Evolutionary conservation across 2,113 vertebrate species (phyloP).

Genomic region (Sarotherodon lohbergeri): DNA sequence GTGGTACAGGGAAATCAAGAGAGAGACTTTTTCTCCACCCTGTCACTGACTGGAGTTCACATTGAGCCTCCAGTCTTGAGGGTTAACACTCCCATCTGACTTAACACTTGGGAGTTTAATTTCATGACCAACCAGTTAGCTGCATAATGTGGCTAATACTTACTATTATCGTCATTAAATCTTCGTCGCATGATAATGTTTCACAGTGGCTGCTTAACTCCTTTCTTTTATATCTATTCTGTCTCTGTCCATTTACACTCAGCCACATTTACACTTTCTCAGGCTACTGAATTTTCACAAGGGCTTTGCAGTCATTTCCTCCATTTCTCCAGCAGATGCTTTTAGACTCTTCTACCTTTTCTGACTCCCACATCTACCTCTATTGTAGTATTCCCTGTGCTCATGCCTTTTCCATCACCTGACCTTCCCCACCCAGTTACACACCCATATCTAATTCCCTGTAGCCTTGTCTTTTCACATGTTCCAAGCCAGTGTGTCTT

Average conservation of each 20-base stretch:
- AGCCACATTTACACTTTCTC: neutral
- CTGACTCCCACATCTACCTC: neutral
- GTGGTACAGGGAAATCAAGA: conserved; percentile 62
- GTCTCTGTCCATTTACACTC: neutral
- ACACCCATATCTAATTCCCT: neutral
- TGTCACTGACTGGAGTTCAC: conserved; percentile 31
- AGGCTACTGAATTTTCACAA: neutral
- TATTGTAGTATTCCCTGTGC: neutral
- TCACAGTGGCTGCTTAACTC: neutral
- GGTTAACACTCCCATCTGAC: conserved; percentile 9
- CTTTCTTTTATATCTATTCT: neutral
- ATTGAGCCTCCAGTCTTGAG: conserved; percentile 6
- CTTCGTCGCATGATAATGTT: neutral
- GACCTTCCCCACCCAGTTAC: neutral
- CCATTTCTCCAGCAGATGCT: neutral
- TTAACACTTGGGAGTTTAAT: conserved; percentile 10
- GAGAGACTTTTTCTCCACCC: conserved; percentile 60
- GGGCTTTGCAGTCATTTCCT: neutral
- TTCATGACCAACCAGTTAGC: conserved; percentile 30
- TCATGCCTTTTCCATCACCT: neutral
- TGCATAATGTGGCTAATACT: neutral
- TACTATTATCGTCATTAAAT: neutral
- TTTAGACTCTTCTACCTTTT: neutral
- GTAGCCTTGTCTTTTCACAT: neutral
- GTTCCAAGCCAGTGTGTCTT: neutral